These are phyloP conservation scores for Cheirogaleus medius DNA, from an alignment of 2,113 vertebrate genomes.

Conservation along the genomic window DNA sequence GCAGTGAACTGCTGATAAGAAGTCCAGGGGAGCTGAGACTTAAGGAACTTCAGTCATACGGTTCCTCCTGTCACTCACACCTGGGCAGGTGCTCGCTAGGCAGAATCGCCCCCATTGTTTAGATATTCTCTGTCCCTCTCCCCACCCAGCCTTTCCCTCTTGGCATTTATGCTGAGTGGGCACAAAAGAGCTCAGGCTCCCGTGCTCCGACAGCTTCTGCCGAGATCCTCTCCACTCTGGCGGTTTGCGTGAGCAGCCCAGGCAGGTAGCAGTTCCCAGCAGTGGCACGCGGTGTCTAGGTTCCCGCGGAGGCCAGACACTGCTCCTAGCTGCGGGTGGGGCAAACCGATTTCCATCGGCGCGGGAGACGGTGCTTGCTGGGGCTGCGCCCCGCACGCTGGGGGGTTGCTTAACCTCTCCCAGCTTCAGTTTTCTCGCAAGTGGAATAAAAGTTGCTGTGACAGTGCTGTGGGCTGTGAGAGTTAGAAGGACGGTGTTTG, in stretches of 20 bases:
- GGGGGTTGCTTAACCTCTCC: background rate
- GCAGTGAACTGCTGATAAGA: background rate
- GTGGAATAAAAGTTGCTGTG: background rate
- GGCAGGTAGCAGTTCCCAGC: background rate
- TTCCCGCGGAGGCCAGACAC: background rate
- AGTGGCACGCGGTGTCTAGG: background rate
- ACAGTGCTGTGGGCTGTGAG: background rate
- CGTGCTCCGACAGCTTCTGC: rapidly evolving
- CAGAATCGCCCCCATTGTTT: background rate
- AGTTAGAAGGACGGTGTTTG: background rate
- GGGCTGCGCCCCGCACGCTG: no score
- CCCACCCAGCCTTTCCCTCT: background rate
- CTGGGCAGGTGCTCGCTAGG: no score
- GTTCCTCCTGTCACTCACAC: background rate
- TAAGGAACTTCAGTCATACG: rapidly evolving
- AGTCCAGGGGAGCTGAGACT: no score
- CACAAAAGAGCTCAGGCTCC: background rate
- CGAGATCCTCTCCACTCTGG: no score
- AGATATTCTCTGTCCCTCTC: no score
- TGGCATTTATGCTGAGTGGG: background rate
- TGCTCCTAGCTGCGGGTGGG: background rate
- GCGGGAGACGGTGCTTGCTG: no score
- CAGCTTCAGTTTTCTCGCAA: background rate
- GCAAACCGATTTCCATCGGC: background rate
- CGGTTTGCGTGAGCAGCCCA: rapidly evolving